Conservation (phyloP, 2,888 invertebrate genomes). For the Tyria jacobaeae region DNA sequence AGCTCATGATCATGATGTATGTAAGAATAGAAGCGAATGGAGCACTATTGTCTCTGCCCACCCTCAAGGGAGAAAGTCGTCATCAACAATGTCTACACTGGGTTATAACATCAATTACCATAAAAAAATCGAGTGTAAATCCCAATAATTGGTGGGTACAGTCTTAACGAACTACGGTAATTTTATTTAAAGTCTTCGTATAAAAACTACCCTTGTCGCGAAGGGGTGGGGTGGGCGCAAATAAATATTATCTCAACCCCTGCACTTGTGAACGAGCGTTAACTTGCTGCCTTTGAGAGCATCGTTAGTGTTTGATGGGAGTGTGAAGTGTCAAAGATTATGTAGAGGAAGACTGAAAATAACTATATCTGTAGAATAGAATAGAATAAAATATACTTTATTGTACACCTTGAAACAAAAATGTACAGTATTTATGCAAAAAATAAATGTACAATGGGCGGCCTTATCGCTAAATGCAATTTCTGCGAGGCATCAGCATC, state of each 20-base stretch:
- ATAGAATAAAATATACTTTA: too few species aligned
- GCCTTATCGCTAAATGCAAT: too few species aligned
- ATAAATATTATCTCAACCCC: constrained; percentile 13
- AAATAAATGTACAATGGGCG: too few species aligned
- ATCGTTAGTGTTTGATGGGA: background rate
- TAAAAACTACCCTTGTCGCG: constrained; percentile 6
- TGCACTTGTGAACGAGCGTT: background rate
- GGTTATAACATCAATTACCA: background rate
- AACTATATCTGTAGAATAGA: too few species aligned
- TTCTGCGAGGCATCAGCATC: too few species aligned
- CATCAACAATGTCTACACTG: background rate
- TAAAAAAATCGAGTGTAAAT: background rate
- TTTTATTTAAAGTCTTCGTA: constrained; percentile 1
- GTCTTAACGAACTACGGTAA: background rate
- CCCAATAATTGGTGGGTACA: background rate
- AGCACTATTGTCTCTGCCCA: too few species aligned
- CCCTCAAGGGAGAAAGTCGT: too few species aligned
- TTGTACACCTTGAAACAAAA: too few species aligned
- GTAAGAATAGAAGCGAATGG: too few species aligned
- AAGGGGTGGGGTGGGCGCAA: background rate
- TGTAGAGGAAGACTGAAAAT: too few species aligned
- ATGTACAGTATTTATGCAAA: too few species aligned
- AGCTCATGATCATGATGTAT: too few species aligned
- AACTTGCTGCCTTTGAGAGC: background rate
- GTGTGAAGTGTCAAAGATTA: constrained; percentile 10